Percentiles rank a stretch among this genome's conserved stretches.
Conservation (phyloP, 2,797 vertebrate species). For the Phoeniculus purpureus region DNA sequence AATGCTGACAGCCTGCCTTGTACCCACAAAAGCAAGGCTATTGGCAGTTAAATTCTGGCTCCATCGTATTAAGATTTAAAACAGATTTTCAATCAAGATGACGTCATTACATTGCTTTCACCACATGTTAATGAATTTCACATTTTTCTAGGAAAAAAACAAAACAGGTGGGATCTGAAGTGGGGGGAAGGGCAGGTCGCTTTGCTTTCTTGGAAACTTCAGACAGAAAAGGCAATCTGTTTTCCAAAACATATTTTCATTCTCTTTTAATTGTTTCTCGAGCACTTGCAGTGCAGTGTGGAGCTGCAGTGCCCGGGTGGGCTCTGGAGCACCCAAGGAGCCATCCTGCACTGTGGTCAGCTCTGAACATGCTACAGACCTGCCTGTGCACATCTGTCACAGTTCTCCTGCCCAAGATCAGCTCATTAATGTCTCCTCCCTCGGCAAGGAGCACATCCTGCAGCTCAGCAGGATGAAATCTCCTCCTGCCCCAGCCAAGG, state of each 20-base stretch:
- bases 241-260: slow-evolving; percentile 2
- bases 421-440: not conserved
- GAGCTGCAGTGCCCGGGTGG: not conserved
- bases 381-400: fast-evolving
- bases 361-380: fast-evolving
- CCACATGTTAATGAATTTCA: slow-evolving; percentile 68
- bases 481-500: not conserved
- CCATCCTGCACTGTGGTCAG: not conserved
- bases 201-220: slow-evolving; percentile 36
- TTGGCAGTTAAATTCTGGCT: slow-evolving; percentile 31
- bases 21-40: slow-evolving; percentile 14
- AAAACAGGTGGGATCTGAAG: slow-evolving; percentile 60
- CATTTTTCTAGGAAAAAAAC: slow-evolving; percentile 52
- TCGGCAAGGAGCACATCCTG: not conserved
- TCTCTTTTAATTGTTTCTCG: not conserved
- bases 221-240: slow-evolving; percentile 11
- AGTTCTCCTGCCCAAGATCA: not conserved
- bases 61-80: slow-evolving; percentile 52
- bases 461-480: not conserved
- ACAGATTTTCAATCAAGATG: slow-evolving; percentile 67
- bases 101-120: slow-evolving; percentile 44
- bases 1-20: not conserved
- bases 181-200: slow-evolving; percentile 4
- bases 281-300: fast-evolving
- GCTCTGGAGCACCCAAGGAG: not conserved